Base-by-base conservation (phyloP, 2,888 invertebrate species). In the Platycheirus rosarum region DNA sequence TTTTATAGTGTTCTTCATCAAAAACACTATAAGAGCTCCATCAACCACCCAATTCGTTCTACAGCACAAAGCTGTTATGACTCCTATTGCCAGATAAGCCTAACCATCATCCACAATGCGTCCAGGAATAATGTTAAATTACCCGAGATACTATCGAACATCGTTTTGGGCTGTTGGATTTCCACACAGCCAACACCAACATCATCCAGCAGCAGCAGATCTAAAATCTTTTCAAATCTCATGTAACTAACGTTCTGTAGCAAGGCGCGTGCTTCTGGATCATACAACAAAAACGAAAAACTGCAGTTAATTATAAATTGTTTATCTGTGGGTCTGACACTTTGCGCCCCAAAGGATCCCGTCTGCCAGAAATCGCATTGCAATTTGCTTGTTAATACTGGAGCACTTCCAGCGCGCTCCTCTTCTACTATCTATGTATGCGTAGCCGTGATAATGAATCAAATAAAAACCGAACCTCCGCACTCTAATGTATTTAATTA, bases 401-500 rank as follows among this genome's bases (percentile, higher is more conserved):
- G 60, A 62, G 76, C 63, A 57, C 23, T 44, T 46, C 37, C 49
- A 57, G 29, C 53, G 48, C 55, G 20, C 35, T 51, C 37, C 11
- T 13, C 13, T 40, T 7, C 8, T 23, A 9, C 8, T n/a, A 11
- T 42, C 42, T 42, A n/a, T 29, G 29, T 2, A n/a, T 9, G 9
- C 37, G 37, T n/a, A 13, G 5, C 23, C 20, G n/a, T 11, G 11
- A 42, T n/a, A n/a, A n/a, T 40, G 13, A 74, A 13, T 14, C 5
- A 57, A 51, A 68, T 42, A 60, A 57, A 35, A 48, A 63, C 6
- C 6, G 20, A 49, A 65, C 51, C 66, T 29, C 26, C 48, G 71
- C 49, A 63, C 77, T 63, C 71, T 63, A 76, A 73, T 71, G 68
- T 49, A 68, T 73, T 82, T 82, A 77, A 82, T 82, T 82, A 82